These are phyloP conservation scores for western clawed frog (Xenopus tropicalis) DNA, from an alignment of 2,113 vertebrate genomes.

Conservation along the genomic window UCB_Xtro_10.0 CM004448.2:83821001-83821500, in stretches of 20 bases:
- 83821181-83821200: background rate
- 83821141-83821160: background rate
- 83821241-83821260: background rate
- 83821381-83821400: background rate
- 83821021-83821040: too few relatives aligned
- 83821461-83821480: too few relatives aligned
- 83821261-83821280: background rate
- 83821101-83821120: background rate
- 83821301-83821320: background rate
- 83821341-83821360: constrained; percentile 8
- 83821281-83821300: background rate
- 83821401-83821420: background rate
- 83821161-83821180: constrained; percentile 7
- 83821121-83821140: background rate
- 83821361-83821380: background rate
- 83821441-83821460: too few relatives aligned
- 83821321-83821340: background rate
- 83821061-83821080: background rate
- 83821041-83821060: too few relatives aligned
- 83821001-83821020: too few relatives aligned
- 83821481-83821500: too few relatives aligned
- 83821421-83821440: background rate
- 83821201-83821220: background rate
- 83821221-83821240: background rate
- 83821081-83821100: background rate